phyloP scores from a whole-genome alignment of 2,113 vertebrate species.

The Catagonus wagneri region DNA sequence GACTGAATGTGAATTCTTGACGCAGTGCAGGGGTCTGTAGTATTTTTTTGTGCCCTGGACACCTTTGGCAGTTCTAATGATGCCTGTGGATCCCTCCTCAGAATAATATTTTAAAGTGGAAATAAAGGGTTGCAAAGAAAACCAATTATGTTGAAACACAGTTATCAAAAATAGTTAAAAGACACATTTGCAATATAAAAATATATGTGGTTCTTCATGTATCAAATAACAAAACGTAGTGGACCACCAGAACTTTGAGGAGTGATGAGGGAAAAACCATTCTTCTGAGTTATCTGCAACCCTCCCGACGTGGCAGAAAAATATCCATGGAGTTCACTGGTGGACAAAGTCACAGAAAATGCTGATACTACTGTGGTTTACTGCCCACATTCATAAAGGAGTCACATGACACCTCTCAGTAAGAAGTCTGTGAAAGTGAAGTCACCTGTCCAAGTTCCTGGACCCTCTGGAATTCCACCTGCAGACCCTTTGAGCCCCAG shows the following conservation, averaged over 20 bases:
- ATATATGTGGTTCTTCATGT: not conserved
- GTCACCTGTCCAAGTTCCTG: not conserved
- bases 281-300: not conserved
- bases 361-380: not conserved
- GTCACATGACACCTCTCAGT: not conserved
- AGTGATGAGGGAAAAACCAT: not conserved
- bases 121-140: conserved; percentile 24
- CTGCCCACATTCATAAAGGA: not conserved
- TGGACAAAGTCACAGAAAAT: not conserved
- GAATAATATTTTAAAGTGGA: conserved; percentile 13
- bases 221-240: not conserved
- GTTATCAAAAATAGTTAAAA: conserved; percentile 48
- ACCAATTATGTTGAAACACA: not conserved
- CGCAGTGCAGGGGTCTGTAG: not conserved
- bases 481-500: too few relatives aligned
- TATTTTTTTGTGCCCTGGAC: not conserved
- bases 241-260: not conserved
- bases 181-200: not conserved
- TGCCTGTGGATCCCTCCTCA: not conserved
- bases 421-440: conserved; percentile 11
- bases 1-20: not conserved
- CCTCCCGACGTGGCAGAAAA: not conserved
- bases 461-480: not conserved
- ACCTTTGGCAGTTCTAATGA: not conserved
- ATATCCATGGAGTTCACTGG: not conserved